These are phyloP conservation scores for Turdus rufiventris DNA, from an alignment of 2,113 vertebrate species.

Conservation along the genomic window DNA sequence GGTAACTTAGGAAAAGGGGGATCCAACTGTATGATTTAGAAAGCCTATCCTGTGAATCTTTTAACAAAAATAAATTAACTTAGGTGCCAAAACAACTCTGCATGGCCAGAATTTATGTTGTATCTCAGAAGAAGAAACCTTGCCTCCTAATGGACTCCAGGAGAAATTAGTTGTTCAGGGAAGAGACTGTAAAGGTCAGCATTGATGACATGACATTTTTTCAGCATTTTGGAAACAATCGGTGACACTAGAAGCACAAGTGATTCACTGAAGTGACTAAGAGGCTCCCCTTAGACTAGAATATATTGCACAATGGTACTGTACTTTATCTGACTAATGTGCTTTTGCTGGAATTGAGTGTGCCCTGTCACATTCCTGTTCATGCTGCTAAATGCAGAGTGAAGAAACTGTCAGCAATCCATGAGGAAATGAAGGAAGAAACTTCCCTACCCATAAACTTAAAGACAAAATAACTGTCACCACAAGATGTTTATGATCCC, in stretches of 20 bases:
- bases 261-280: background rate
- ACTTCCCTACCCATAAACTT: background rate
- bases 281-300: background rate
- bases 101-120: rapidly evolving
- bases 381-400: background rate
- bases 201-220: background rate
- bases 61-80: background rate
- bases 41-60: background rate
- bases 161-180: background rate
- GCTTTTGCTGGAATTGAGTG: background rate
- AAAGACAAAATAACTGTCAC: background rate
- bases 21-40: background rate
- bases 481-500: background rate
- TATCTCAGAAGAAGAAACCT: background rate
- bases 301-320: background rate
- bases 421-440: background rate
- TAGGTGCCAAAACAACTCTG: background rate
- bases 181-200: background rate
- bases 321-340: background rate
- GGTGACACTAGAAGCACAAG: background rate
- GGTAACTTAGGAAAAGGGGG: background rate
- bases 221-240: background rate
- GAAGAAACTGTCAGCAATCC: background rate
- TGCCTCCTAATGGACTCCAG: background rate
- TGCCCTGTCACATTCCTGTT: background rate